phyloP scores from a whole-genome alignment of 2,113 vertebrate species.

The Muntiacus muntjak region DNA sequence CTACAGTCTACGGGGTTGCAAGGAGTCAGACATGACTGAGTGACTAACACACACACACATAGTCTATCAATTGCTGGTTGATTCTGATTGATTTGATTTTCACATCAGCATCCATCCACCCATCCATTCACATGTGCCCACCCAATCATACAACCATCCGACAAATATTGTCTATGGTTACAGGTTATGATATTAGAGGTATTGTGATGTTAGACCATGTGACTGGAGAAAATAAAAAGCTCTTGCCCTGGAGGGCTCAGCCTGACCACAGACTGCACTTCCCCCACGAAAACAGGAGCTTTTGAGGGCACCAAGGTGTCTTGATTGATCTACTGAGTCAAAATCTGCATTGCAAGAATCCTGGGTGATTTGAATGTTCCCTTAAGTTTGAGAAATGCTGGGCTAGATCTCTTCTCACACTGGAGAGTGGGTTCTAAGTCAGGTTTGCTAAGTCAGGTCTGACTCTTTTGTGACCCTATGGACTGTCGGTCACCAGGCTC shows the following conservation, averaged over 20 bases:
- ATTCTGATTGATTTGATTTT: constrained; percentile 72
- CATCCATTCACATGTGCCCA: neutral
- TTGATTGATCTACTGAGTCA: neutral
- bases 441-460: neutral
- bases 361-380: neutral
- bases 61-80: neutral
- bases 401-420: neutral
- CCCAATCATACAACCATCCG: neutral
- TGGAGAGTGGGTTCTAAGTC: neutral
- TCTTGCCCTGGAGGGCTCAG: neutral
- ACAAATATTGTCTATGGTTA: neutral
- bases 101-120: neutral
- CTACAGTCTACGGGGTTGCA: neutral
- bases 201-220: neutral
- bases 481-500: neutral
- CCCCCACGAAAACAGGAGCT: neutral
- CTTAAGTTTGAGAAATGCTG: neutral
- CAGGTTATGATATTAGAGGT: neutral
- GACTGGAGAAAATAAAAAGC: neutral
- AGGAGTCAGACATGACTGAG: neutral
- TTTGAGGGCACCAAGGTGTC: neutral
- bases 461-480: neutral
- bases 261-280: neutral
- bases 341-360: neutral
- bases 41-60: neutral